These are phyloP conservation scores for Rhinoptilus africanus DNA, from an alignment of 2,113 vertebrate species.

Conservation along the genomic window DNA sequence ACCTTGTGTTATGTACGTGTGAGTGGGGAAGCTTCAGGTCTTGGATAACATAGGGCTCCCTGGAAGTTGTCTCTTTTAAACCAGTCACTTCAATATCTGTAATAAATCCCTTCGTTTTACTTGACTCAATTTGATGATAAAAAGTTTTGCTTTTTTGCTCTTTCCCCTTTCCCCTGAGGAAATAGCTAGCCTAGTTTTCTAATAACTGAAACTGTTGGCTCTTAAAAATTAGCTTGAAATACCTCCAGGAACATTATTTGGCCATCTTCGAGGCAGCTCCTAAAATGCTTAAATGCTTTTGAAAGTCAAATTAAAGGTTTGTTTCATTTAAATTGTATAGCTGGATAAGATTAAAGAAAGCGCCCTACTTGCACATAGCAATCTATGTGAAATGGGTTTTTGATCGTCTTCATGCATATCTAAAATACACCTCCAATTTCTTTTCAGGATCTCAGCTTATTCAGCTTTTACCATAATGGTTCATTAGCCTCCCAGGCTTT, in stretches of 20 bases:
- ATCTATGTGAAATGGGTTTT: conserved; percentile 27
- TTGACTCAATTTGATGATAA: neutral
- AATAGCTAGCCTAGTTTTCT: neutral
- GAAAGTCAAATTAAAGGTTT: conserved; percentile 61
- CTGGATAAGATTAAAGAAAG: conserved; percentile 50
- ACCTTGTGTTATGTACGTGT: neutral
- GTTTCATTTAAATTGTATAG: conserved; percentile 46
- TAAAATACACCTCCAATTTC: conserved; percentile 39
- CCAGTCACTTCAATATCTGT: neutral
- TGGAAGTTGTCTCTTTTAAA: neutral
- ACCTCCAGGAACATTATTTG: neutral
- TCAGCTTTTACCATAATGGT: conserved; percentile 52
- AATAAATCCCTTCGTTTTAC: neutral
- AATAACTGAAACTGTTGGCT: neutral
- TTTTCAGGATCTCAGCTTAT: conserved; percentile 26
- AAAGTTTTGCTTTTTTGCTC: neutral
- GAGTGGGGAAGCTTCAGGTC: neutral
- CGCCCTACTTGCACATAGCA: conserved; percentile 29
- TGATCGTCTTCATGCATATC: conserved; percentile 17
- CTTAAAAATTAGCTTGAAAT: conserved; percentile 35
- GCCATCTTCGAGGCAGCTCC: neutral
- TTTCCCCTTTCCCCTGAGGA: neutral
- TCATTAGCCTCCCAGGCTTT: conserved; percentile 29
- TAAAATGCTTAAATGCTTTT: conserved; percentile 29
- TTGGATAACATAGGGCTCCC: neutral